Percentiles rank a stretch among this genome's conserved stretches.
Conservation (phyloP, 2,888 invertebrate genomes). For the Cheilosia impressa region DNA sequence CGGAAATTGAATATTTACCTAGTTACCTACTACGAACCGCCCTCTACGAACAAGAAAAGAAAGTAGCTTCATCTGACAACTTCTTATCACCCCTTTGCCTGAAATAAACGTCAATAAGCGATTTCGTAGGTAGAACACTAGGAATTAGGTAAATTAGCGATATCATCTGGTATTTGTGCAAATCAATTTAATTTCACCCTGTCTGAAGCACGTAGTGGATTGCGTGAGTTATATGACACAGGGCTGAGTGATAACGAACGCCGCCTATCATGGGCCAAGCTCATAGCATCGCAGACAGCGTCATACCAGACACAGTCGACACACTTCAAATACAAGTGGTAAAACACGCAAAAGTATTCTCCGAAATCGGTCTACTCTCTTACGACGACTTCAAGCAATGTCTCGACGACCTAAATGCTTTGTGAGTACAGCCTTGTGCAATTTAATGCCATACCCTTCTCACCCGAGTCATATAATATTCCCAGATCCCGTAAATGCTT, state of each 20-base stretch:
- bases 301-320: conserved; percentile 79
- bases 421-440: conserved; percentile 84
- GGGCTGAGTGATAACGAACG: neutral
- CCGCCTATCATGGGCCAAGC: conserved; percentile 78
- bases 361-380: conserved; percentile 83
- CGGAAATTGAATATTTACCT: neutral
- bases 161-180: neutral
- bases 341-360: conserved; percentile 82
- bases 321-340: conserved; percentile 79
- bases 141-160: neutral
- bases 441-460: neutral
- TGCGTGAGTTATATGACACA: conserved; percentile 21
- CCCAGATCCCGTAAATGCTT: conserved; percentile 86
- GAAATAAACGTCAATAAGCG: neutral
- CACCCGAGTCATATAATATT: neutral
- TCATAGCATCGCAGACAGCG: conserved; percentile 78
- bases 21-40: neutral
- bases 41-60: neutral
- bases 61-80: neutral
- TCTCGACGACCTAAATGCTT: conserved; percentile 86
- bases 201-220: no score
- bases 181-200: neutral
- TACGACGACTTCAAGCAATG: conserved; percentile 86
- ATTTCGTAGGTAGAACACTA: conserved; percentile 19
- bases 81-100: conserved; percentile 9